Base-by-base conservation (phyloP, 2,888 invertebrate genomes). In the Caenorhabditis sp. region DNA sequence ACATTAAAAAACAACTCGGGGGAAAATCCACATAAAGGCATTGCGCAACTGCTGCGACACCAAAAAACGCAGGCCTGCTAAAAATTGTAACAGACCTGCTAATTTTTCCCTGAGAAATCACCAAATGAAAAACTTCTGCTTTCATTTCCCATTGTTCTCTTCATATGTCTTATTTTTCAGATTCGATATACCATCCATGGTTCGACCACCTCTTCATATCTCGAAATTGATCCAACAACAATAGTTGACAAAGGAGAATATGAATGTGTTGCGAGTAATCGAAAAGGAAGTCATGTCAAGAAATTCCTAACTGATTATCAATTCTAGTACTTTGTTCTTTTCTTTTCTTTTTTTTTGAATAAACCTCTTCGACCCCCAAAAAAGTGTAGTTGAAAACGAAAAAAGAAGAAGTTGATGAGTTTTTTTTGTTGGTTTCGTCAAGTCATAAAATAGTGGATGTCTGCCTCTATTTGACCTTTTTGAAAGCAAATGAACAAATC, bases 211-310 rank as follows among this genome's bases (percentile, higher is more conserved):
- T 57, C 62, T 1, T 76, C 76, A 17, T 70, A 67, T 60, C 62
- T 80, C 36, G 73, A 80, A 20, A 63, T 80, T 12, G 71, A 76
- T 62, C 71, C 77, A 26, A 65, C 80, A 5, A 63, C 77, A 7
- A 74, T 80, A 50, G 76, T 68, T 0, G 77, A 77, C 43, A 71
- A 69, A 31, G 78, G 77, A 38, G 73, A 77, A 59, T 78, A 78
- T 27, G 70, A 73, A 43, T 78, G 78, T 60, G 70, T 76, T 21
- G 78, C 78, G n/a, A 54, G 61, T 38, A 78, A 75, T 63, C 10
- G 58, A 10, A 67, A 73, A 52, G 78, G 78, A 8, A 66, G 63
- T 12, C 62, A 56, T 26, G 59, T 73, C 27, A 68, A 67, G 20
- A 67, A 68, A 31, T 72, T 72, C 54, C 38, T 65, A 31, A 68